phyloP scores from a whole-genome alignment of 2,113 vertebrate genomes.

The Oenanthe oenanthe region DNA sequence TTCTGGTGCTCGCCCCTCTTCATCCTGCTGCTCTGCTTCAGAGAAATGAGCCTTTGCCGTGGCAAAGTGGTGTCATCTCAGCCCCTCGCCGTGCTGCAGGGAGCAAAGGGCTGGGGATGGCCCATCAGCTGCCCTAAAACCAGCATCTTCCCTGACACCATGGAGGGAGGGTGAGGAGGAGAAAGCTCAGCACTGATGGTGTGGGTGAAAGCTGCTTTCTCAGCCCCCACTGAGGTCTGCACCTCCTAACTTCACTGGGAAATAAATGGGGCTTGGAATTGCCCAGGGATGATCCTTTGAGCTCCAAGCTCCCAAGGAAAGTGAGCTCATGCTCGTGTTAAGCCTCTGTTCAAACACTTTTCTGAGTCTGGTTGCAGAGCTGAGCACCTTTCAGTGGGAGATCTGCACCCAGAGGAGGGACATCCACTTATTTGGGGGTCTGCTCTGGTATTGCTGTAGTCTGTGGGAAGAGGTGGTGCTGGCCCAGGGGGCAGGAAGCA shows the following conservation, averaged over 20 bases:
- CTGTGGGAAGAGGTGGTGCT: not conserved
- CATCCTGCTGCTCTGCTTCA: too few relatives aligned
- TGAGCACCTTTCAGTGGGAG: not conserved
- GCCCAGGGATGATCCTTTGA: not conserved
- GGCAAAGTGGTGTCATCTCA: fast-evolving
- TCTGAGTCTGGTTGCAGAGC: not conserved
- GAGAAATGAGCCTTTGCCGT: fast-evolving
- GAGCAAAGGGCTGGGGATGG: fast-evolving
- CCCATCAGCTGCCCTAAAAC: not conserved
- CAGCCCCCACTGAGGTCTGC: not conserved
- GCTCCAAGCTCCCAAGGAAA: not conserved
- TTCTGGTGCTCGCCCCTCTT: not conserved
- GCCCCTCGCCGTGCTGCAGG: fast-evolving
- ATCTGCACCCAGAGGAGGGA: not conserved
- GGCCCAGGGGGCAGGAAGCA: not conserved
- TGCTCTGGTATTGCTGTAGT: not conserved
- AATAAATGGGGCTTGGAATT: not conserved
- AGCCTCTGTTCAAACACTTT: not conserved
- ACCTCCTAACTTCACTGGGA: not conserved
- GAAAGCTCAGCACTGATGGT: too few relatives aligned
- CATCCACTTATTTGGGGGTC: too few relatives aligned
- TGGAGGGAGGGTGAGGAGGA: not conserved
- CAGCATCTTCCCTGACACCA: fast-evolving
- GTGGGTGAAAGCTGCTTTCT: not conserved
- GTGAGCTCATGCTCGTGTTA: not conserved